These are phyloP conservation scores for Biston betularia DNA, from an alignment of 2,888 invertebrate species.

Conservation along the genomic window DNA sequence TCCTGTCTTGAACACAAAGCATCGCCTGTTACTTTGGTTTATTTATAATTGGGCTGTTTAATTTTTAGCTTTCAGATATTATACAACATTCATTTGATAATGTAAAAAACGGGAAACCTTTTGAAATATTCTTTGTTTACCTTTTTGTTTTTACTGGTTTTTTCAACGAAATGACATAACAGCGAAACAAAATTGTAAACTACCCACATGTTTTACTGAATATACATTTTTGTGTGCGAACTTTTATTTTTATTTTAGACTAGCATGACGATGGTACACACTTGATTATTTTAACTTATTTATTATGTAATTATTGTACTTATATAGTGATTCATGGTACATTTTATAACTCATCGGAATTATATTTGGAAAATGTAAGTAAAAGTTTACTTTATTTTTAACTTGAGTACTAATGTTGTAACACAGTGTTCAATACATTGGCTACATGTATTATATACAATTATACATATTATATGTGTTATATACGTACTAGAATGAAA, in stretches of 20 bases:
- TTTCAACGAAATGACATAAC: background rate
- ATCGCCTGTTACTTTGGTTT: background rate
- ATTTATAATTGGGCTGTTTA: background rate
- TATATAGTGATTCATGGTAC: background rate
- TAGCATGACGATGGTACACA: constrained; percentile 36
- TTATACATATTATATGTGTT: no score
- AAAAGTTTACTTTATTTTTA: no score
- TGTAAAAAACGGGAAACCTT: background rate
- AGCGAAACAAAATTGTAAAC: background rate
- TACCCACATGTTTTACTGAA: constrained; percentile 11
- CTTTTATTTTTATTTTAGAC: background rate
- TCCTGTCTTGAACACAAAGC: constrained; percentile 21
- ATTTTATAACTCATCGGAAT: no score
- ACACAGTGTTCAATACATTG: no score
- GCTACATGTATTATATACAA: no score
- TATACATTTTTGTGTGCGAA: background rate
- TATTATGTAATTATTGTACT: background rate
- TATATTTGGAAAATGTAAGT: no score
- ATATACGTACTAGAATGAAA: no score
- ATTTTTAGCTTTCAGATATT: background rate
- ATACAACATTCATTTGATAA: background rate
- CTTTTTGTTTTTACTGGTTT: background rate
- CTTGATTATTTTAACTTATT: constrained; percentile 31
- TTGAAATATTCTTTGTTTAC: background rate
- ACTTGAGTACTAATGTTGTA: no score